These are phyloP conservation scores for Bombus haemorrhoidalis DNA, from an alignment of 1,140 invertebrate genomes.

Conservation along the genomic window DNA sequence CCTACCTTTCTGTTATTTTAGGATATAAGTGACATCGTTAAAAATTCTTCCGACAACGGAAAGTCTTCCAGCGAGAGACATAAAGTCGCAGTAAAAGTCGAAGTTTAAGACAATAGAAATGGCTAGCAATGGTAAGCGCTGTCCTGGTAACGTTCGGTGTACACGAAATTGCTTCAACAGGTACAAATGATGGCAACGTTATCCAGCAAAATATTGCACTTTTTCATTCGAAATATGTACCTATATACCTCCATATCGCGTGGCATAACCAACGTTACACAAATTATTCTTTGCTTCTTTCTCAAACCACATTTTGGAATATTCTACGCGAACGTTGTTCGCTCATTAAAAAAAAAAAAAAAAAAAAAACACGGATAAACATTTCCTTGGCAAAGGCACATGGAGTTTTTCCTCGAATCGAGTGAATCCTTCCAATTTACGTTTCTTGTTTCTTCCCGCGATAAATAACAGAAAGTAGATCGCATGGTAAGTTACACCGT, in stretches of 20 bases:
- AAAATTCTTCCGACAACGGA: not conserved
- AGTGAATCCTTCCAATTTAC: not conserved
- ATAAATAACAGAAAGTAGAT: not conserved
- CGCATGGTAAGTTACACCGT: not conserved
- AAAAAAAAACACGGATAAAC: not conserved
- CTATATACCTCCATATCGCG: not conserved
- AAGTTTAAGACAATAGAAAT: constrained; percentile 3
- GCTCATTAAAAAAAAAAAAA: too few relatives aligned
- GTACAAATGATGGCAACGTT: constrained; percentile 33
- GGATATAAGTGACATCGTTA: not conserved
- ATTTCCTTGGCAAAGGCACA: not conserved
- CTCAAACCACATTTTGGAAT: not conserved
- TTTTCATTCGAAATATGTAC: constrained; percentile 9
- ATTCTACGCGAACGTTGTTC: not conserved
- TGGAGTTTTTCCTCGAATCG: not conserved
- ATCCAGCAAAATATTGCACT: constrained; percentile 8
- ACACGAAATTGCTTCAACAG: constrained; percentile 39
- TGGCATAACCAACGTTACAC: not conserved
- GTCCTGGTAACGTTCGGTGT: not conserved
- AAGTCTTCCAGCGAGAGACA: too few relatives aligned
- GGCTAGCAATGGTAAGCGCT: not conserved
- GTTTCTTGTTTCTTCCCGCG: not conserved
- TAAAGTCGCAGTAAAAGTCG: not conserved
- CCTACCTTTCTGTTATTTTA: not conserved
- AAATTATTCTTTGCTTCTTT: constrained; percentile 19